These are phyloP conservation scores for Dicentrarchus labrax DNA, from an alignment of 2,113 vertebrate genomes.

Conservation along the genomic window DNA sequence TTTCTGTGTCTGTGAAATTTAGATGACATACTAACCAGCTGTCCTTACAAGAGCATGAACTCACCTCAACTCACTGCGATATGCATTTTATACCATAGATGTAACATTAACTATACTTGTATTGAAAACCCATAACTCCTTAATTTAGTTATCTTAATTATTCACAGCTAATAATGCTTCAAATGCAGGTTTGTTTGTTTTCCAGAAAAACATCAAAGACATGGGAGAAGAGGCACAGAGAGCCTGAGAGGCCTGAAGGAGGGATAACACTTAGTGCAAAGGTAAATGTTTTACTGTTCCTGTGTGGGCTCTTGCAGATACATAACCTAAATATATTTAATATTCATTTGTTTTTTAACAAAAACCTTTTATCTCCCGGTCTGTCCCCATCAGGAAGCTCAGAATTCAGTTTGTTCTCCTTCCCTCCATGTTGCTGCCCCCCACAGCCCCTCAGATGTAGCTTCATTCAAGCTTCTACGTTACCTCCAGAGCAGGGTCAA, in stretches of 20 bases:
- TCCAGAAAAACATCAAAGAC: slow-evolving; percentile 73
- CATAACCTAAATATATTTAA: background rate
- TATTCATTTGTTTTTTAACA: background rate
- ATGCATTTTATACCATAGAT: slow-evolving; percentile 15
- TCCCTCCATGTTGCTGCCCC: slow-evolving; percentile 33
- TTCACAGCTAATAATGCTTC: background rate
- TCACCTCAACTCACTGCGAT: slow-evolving; percentile 25
- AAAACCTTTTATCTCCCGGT: background rate
- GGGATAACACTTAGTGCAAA: slow-evolving; percentile 48
- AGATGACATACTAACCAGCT: slow-evolving; percentile 52
- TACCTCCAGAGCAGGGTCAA: slow-evolving; percentile 84
- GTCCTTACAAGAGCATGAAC: slow-evolving; percentile 37
- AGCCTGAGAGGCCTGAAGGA: slow-evolving; percentile 57
- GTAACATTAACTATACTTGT: slow-evolving; percentile 6
- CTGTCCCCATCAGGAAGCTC: slow-evolving; percentile 58
- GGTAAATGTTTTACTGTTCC: slow-evolving; percentile 67
- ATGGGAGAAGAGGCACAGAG: slow-evolving; percentile 55
- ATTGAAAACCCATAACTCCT: background rate
- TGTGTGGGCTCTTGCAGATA: background rate
- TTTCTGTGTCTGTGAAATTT: slow-evolving; percentile 29
- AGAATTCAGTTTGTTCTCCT: slow-evolving; percentile 43
- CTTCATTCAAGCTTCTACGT: slow-evolving; percentile 80
- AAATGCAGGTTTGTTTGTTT: slow-evolving; percentile 34
- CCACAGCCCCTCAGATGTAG: slow-evolving; percentile 62
- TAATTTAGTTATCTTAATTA: background rate